Base-by-base conservation (phyloP, 2,888 invertebrate species). In the Linnaemya vulpina region DNA sequence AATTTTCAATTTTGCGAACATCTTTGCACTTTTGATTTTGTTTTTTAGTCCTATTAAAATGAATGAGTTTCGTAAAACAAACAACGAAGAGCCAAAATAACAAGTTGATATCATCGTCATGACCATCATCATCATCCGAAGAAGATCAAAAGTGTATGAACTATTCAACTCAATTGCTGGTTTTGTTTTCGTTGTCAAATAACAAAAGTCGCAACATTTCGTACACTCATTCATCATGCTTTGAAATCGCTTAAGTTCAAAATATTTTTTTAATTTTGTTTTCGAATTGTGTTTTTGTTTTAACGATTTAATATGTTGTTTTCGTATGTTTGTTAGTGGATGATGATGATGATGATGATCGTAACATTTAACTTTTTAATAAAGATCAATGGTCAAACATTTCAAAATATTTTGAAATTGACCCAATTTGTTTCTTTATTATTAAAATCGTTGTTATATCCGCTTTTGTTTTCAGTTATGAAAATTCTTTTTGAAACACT, bases 141-240 rank as follows among this genome's bases (percentile, higher is more conserved):
- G 74, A 74, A 58, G 80, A 62, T 81, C 80, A 63, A 75, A 80
- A 11, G 25, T 51, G 58, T 17, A 67, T 65, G 49, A 58, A 65
- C 35, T 13, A 40, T 15, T 22, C 13, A 40, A 11, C 40, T 53
- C n/a, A 35, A 11, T 51, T n/a, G 0, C 30, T 30, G 30, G 30
- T 15, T 35, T 13, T n/a, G 38, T 13, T 30, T 40, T n/a, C 17
- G 25, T 25, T 79, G 49, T 22, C 11, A 67, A 80, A 68, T 73
- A 58, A 20, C 73, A 79, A 73, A 79, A 79, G 49, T 79, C 63
- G 55, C 43, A 76, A 1, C 43, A 58, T 46, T 35, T 30, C 53
- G 38, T 40, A 51, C 25, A 53, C 30, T 43, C 5, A 30, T 30
- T 30, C 30, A 30, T 30, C 43, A 53, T 53, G 49, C 4, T 20